Evolutionary conservation across 2,888 invertebrate genomes (phyloP).

Genomic region (Cabera pusaria): DNA sequence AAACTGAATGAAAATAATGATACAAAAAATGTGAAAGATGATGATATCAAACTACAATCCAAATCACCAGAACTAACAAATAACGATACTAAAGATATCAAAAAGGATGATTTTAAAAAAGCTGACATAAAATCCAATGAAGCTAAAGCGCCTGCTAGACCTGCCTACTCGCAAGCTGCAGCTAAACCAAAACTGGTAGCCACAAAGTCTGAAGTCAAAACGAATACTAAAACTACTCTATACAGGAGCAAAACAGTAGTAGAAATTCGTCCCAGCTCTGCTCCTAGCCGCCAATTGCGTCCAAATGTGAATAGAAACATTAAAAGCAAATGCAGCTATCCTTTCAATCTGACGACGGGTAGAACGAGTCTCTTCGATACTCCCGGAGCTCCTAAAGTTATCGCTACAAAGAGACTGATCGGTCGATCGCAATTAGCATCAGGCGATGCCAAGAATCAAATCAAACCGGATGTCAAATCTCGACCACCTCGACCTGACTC

Average conservation of each 20-base stretch:
- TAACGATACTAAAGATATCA: slow-evolving; percentile 8
- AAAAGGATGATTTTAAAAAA: slow-evolving; percentile 47
- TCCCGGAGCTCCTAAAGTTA: slow-evolving; percentile 38
- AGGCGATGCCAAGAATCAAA: slow-evolving; percentile 57
- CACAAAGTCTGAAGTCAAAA: slow-evolving; percentile 61
- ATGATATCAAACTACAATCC: slow-evolving; percentile 7
- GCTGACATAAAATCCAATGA: slow-evolving; percentile 48
- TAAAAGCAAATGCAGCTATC: slow-evolving; percentile 75
- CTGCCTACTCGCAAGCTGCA: slow-evolving; percentile 79
- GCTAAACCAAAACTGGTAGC: slow-evolving; percentile 70
- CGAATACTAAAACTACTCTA: slow-evolving; percentile 45
- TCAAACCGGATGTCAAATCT: slow-evolving; percentile 58
- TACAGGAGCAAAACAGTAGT: slow-evolving; percentile 75
- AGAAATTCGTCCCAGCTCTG: slow-evolving; percentile 60
- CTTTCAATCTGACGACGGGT: slow-evolving; percentile 77
- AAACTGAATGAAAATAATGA: slow-evolving; percentile 3
- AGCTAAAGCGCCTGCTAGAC: slow-evolving; percentile 47
- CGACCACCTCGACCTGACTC: slow-evolving; percentile 56
- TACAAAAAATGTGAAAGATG: slow-evolving; percentile 4
- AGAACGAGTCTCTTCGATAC: slow-evolving; percentile 71
- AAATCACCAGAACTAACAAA: slow-evolving; percentile 7
- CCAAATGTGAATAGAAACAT: slow-evolving; percentile 59
- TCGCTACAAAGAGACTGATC: slow-evolving; percentile 45
- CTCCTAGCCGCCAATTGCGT: slow-evolving; percentile 49
- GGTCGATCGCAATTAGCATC: slow-evolving; percentile 54